Percentiles rank a stretch among this genome's conserved stretches.
Conservation (phyloP, 53 echinoderm and acorn worm species). For the Astropecten irregularis region DNA sequence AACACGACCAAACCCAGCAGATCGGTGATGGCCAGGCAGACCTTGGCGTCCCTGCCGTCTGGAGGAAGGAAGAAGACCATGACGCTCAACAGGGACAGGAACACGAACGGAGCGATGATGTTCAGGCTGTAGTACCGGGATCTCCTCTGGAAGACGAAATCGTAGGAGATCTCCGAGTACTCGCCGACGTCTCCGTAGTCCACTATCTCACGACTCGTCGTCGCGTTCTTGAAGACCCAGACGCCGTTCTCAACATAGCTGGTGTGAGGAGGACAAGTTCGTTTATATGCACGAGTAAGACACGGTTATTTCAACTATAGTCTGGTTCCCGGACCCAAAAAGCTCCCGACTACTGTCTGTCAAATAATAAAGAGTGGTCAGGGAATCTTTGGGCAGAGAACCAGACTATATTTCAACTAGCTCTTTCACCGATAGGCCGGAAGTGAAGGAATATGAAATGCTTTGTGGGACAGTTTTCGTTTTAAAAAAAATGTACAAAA, state of each 20-base stretch:
- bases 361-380: too few relatives aligned
- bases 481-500: too few relatives aligned
- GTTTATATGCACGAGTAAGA: too few relatives aligned
- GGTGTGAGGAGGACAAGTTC: too few relatives aligned
- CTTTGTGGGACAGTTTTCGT: too few relatives aligned
- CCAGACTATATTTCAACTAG: too few relatives aligned
- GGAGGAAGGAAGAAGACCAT: conserved; percentile 64
- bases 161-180: conserved; percentile 46
- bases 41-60: conserved; percentile 63
- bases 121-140: conserved; percentile 64
- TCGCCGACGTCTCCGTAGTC: conserved; percentile 38
- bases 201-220: conserved; percentile 7
- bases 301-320: too few relatives aligned
- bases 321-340: too few relatives aligned
- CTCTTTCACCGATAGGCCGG: too few relatives aligned
- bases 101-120: conserved; percentile 60
- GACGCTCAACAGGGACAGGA: conserved; percentile 48
- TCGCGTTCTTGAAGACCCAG: conserved; percentile 44
- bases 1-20: conserved; percentile 70
- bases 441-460: too few relatives aligned
- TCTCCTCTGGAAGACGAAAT: conserved; percentile 31
- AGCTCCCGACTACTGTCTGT: too few relatives aligned
- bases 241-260: conserved; percentile 58
- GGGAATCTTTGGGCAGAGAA: too few relatives aligned
- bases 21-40: conserved; percentile 59